Conservation (phyloP, 2,888 invertebrate genomes). For the Drosophila quinaria region DNA sequence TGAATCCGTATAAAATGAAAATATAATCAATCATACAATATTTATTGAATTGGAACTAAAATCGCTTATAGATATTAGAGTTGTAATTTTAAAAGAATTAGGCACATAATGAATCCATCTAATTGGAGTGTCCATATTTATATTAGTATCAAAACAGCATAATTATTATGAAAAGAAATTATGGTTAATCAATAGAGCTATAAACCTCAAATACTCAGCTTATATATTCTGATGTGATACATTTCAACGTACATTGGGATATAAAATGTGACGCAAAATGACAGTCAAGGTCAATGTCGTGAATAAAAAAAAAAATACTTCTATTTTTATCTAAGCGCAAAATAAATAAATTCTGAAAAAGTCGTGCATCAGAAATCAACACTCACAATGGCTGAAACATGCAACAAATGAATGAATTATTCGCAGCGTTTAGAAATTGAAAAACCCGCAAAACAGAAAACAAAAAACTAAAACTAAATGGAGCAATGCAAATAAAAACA, state of each 20-base stretch:
- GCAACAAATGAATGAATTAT: slow-evolving; percentile 68
- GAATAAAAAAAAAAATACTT: slow-evolving; percentile 36
- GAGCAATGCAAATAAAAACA: slow-evolving; percentile 50
- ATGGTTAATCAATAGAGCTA: neutral
- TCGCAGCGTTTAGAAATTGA: slow-evolving; percentile 69
- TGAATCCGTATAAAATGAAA: too few species aligned
- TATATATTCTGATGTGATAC: neutral
- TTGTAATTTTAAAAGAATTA: too few species aligned
- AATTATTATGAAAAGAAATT: neutral
- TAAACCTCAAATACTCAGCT: neutral
- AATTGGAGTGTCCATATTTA: neutral
- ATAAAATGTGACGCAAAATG: slow-evolving; percentile 47
- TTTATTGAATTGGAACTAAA: too few species aligned
- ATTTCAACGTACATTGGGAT: slow-evolving; percentile 6
- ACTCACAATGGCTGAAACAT: slow-evolving; percentile 39
- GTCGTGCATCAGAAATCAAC: slow-evolving; percentile 43
- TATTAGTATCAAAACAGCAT: neutral
- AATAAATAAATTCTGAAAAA: slow-evolving; percentile 41
- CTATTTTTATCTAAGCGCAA: slow-evolving; percentile 59
- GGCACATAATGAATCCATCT: too few species aligned
- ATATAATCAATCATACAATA: too few species aligned
- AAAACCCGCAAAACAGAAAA: slow-evolving; percentile 17
- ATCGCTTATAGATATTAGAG: too few species aligned
- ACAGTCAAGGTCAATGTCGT: slow-evolving; percentile 68
- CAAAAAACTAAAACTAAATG: slow-evolving; percentile 31